Percentiles rank a stretch among this genome's conserved stretches.
Conservation (phyloP, 2,113 vertebrate species). For the Psettodes erumei region DNA sequence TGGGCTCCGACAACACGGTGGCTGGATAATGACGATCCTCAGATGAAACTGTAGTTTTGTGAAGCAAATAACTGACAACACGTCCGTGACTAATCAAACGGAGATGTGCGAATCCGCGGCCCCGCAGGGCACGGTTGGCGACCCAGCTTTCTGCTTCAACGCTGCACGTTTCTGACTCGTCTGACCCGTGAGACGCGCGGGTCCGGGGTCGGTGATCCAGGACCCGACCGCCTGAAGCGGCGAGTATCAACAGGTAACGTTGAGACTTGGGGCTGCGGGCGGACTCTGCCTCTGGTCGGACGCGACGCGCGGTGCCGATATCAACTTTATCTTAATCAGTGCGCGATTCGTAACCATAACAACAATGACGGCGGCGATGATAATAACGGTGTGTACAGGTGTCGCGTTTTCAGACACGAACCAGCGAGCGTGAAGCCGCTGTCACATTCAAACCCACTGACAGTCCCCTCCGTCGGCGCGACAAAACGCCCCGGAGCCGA, state of each 20-base stretch:
- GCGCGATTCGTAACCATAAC: too few species aligned
- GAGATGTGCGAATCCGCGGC: background rate
- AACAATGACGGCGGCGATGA: too few species aligned
- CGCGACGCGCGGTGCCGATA: background rate
- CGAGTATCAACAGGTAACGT: constrained; percentile 68
- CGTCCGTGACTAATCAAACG: background rate
- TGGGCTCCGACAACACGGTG: background rate
- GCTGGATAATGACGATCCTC: background rate
- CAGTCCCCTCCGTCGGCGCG: constrained; percentile 26
- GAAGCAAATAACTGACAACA: background rate
- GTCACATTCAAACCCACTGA: constrained; percentile 30
- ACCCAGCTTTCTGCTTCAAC: background rate
- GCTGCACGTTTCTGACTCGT: background rate
- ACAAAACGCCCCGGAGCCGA: background rate
- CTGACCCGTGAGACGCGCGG: background rate
- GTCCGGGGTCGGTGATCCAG: background rate
- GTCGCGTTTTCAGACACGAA: background rate
- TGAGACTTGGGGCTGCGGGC: constrained; percentile 1
- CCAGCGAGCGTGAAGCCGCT: constrained; percentile 30
- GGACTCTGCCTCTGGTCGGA: background rate
- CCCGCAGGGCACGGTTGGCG: background rate
- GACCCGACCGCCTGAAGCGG: background rate
- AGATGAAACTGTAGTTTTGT: background rate
- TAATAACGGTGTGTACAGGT: background rate
- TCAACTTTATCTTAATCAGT: background rate